Base-by-base conservation (phyloP, 1,140 invertebrate genomes). In the Galleria mellonella region DNA sequence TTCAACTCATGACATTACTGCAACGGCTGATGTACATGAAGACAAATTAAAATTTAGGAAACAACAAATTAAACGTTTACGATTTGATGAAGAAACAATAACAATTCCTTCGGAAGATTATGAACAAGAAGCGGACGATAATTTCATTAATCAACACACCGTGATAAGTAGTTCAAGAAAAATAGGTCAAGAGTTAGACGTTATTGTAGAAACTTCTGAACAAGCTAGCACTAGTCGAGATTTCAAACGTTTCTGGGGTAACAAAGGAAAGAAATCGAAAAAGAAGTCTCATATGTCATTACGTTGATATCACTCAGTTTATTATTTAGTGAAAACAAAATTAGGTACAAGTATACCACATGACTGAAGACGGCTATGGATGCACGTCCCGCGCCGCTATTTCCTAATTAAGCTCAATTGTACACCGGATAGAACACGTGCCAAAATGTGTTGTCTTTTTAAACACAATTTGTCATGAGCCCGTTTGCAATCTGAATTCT, bases 321-420 rank as follows among this genome's bases (percentile, higher is more conserved):
- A 10, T 10, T 33, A 10, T 33, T 33, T 10, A 6, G 12, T 10
- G 10, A 11, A 33, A 7, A 17, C 14, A 17, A 15, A 14, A 14
- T 14, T 14, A 9, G 35, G 4, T 15, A 17, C 8, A 17, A 2
- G 8, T 37, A 9, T 15, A 15, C 8, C 35, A 37, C 14, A 37
- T 37, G 35, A 9, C 12, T 37, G 35, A 37, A 37, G 35, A 37
- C 14, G 30, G 33, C 32, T 23, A 28, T 15, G 15, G 33, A 43
- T 53, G 48, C 48, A 47, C 44, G 45, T 47, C 51, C 54, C 59
- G 55, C 62, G 62, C 65, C 61, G 69, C 64, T 53, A 75, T 79
- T 83, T 83, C 79, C 79, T 83, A 81, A 83, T 83, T 83, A 83
- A 68, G 65, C 40, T 45, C 79, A 83, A 83, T 83, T 83, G 79